phyloP scores from a whole-genome alignment of 2,113 vertebrate species.

The Galeopterus variegatus region DNA sequence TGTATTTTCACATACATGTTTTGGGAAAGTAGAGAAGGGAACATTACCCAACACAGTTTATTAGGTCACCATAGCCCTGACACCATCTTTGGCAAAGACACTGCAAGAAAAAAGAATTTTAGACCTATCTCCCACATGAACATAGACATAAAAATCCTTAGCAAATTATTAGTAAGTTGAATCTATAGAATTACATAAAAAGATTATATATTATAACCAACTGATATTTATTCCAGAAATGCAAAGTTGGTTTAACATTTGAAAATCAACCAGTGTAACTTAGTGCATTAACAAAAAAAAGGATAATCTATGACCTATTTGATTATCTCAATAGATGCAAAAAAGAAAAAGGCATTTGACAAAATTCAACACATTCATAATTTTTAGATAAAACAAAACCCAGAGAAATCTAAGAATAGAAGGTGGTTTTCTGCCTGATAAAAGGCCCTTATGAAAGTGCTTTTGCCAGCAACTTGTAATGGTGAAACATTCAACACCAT shows the following conservation, averaged over 20 bases:
- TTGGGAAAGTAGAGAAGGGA: background rate
- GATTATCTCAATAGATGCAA: background rate
- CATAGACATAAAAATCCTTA: background rate
- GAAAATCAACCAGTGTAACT: background rate
- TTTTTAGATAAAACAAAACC: background rate
- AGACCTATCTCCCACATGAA: background rate
- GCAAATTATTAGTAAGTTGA: background rate
- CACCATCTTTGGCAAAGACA: background rate
- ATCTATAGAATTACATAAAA: background rate
- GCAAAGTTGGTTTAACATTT: slow-evolving; percentile 7
- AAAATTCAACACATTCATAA: background rate
- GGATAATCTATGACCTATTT: background rate
- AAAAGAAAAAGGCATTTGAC: background rate
- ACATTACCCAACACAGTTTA: background rate
- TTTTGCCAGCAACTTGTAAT: background rate
- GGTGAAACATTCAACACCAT: background rate
- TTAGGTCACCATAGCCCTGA: background rate
- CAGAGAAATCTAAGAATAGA: background rate
- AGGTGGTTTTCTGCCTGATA: background rate
- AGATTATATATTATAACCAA: background rate
- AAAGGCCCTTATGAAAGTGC: background rate
- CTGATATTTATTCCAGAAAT: background rate
- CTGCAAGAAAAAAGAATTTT: background rate
- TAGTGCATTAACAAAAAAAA: background rate
- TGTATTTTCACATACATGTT: background rate